phyloP scores from a whole-genome alignment of 2,113 vertebrate genomes.

The Phasianus colchicus region DNA sequence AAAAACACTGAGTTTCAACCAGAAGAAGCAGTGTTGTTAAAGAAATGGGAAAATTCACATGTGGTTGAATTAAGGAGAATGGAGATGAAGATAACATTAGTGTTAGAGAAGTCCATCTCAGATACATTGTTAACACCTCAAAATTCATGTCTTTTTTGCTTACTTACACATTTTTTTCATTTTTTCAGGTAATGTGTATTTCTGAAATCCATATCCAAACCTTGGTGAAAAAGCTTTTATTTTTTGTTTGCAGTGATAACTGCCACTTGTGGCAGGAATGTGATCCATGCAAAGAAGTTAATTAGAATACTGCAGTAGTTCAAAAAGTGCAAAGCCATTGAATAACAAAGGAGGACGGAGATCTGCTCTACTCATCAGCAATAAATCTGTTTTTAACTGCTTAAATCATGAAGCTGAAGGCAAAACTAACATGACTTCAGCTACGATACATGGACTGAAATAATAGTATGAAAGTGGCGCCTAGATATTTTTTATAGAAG shows the following conservation, averaged over 20 bases:
- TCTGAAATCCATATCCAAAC: not conserved
- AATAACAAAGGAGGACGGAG: not conserved
- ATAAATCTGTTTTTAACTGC: not conserved
- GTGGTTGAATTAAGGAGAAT: not conserved
- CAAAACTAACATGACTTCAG: not conserved
- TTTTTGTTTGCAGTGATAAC: not conserved
- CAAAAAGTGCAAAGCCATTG: not conserved
- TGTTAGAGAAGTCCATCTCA: not conserved
- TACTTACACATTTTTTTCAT: not conserved
- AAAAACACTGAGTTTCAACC: not conserved
- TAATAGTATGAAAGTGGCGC: not conserved
- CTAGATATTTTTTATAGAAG: not conserved
- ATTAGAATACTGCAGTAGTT: not conserved
- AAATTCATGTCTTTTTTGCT: not conserved
- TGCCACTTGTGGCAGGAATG: slow-evolving; percentile 18
- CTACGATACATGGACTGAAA: not conserved
- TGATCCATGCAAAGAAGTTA: not conserved
- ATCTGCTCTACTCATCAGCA: not conserved
- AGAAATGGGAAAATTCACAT: not conserved
- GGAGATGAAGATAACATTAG: not conserved
- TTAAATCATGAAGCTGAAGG: not conserved
- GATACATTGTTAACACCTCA: not conserved
- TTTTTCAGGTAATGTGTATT: not conserved
- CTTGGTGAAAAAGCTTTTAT: not conserved
- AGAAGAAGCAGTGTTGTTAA: not conserved